Percentiles rank a stretch among this genome's conserved stretches.
Conservation (phyloP, 1,140 invertebrate species). For the Pygmarrhopalites habei region DNA sequence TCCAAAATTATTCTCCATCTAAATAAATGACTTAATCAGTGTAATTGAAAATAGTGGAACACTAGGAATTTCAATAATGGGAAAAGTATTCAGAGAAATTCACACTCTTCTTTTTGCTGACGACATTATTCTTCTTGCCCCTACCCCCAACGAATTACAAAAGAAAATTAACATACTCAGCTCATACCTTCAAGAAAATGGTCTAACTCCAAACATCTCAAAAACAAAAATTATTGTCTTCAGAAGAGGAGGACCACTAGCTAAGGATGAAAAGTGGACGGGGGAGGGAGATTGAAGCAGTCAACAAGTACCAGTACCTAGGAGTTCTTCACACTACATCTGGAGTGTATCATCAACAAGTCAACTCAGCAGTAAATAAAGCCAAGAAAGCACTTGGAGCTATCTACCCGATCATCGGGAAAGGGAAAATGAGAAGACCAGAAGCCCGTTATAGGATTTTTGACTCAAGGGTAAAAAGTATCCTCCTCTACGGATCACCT, state of each 20-base stretch:
- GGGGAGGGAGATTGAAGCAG: background rate
- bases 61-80: background rate
- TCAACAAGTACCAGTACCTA: background rate
- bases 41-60: background rate
- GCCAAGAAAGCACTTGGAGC: no score
- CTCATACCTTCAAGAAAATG: conserved; percentile 24
- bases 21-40: conserved; percentile 4
- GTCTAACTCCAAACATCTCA: conserved; percentile 20
- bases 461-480: no score
- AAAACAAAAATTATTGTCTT: conserved; percentile 38
- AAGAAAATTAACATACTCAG: background rate
- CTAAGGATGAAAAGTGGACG: conserved; percentile 3
- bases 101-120: conserved; percentile 9
- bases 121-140: conserved; percentile 2
- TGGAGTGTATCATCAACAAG: background rate
- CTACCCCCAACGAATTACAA: background rate
- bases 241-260: conserved; percentile 18
- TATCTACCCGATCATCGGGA: no score
- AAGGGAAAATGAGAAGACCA: no score
- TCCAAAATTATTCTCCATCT: conserved; percentile 13
- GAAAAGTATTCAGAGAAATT: background rate
- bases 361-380: no score
- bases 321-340: background rate
- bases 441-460: no score
- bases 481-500: no score